Percentiles rank a stretch among this genome's conserved stretches.
These are phyloP conservation scores for Anabas testudineus DNA, from an alignment of 2,797 vertebrate species.

Conservation along the genomic window DNA sequence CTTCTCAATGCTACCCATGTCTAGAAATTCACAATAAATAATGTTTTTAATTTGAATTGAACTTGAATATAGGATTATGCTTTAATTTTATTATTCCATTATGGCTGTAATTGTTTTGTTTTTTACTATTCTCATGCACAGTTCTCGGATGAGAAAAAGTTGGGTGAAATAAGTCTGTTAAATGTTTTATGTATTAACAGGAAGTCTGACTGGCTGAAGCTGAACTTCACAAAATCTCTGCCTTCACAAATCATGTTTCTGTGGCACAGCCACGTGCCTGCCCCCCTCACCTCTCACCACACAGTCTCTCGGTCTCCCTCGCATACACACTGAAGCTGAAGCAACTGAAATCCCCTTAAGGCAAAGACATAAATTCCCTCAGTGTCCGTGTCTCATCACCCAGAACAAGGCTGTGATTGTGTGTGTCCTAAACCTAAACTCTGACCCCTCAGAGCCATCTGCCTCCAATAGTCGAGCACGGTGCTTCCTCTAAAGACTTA, in stretches of 20 bases:
- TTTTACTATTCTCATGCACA: conserved; percentile 5
- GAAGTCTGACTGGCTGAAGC: conserved; percentile 33
- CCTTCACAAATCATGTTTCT: conserved; percentile 56
- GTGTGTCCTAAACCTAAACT: conserved; percentile 77
- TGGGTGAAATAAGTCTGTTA: conserved; percentile 19
- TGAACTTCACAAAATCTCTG: conserved; percentile 60
- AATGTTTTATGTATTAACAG: background rate
- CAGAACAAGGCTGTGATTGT: conserved; percentile 73
- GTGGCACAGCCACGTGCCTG: conserved; percentile 32
- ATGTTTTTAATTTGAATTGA: conserved; percentile 21
- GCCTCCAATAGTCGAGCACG: conserved; percentile 64
- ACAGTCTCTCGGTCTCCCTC: conserved; percentile 5
- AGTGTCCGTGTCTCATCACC: conserved; percentile 61
- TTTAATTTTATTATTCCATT: conserved; percentile 12
- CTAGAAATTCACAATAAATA: conserved; percentile 16
- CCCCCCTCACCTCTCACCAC: conserved; percentile 11
- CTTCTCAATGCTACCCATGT: conserved; percentile 17
- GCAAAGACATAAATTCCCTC: conserved; percentile 61
- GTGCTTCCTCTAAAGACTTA: conserved; percentile 53
- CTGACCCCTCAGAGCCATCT: conserved; percentile 63
- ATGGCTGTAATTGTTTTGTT: conserved; percentile 4
- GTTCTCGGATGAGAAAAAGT: background rate
- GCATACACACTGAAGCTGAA: conserved; percentile 27
- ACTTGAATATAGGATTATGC: conserved; percentile 2
- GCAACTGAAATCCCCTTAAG: conserved; percentile 41